These are phyloP conservation scores for Grammatotria lemairii DNA, from an alignment of 2,113 vertebrate species.

Conservation along the genomic window DNA sequence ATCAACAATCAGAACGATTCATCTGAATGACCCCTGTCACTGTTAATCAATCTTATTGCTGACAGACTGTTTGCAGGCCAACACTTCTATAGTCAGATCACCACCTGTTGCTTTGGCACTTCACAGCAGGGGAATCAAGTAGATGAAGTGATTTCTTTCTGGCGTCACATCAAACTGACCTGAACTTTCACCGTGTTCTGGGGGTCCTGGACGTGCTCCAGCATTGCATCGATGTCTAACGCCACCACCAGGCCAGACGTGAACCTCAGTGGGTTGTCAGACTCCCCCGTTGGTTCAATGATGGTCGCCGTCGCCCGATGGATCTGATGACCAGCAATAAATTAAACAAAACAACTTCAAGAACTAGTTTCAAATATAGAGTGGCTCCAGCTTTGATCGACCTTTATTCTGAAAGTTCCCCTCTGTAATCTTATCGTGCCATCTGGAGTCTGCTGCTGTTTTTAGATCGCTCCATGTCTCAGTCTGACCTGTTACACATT, in stretches of 20 bases:
- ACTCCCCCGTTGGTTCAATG: slow-evolving; percentile 92
- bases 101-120: neutral
- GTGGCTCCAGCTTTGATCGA: neutral
- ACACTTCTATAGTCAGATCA: neutral
- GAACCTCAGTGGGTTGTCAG: slow-evolving; percentile 91
- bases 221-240: slow-evolving; percentile 87
- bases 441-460: neutral
- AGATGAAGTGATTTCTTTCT: neutral
- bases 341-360: accelerated
- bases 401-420: neutral
- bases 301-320: slow-evolving; percentile 87
- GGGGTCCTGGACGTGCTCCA: slow-evolving; percentile 90
- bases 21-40: neutral
- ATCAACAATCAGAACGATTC: neutral
- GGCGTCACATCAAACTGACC: slow-evolving; percentile 59
- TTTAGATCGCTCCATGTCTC: neutral
- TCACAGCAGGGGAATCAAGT: accelerated
- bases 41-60: accelerated
- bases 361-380: neutral
- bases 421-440: neutral
- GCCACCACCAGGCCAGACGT: slow-evolving; percentile 90
- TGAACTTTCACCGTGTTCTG: slow-evolving; percentile 90
- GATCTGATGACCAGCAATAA: slow-evolving; percentile 66
- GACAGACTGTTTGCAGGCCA: neutral
- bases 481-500: neutral